Evolutionary conservation across 2,113 vertebrate species (phyloP), one percentile per base, ranked within the genome.

Genomic region (Machaerirhynchus nigripectus): DNA sequence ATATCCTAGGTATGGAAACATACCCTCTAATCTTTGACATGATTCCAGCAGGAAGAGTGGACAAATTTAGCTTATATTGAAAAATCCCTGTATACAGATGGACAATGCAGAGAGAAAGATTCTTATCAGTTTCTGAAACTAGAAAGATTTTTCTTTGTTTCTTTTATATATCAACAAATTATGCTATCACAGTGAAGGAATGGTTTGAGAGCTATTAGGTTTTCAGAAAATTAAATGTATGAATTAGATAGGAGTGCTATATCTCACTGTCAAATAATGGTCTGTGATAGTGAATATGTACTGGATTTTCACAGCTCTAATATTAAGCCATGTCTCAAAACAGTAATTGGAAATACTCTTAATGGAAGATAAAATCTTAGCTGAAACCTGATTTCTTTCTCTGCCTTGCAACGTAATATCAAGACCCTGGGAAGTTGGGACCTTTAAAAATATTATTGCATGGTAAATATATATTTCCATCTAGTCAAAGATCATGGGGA

Each of bases 251-350:
- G n/a, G 61, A 86, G 15, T 80, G 77, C 68, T 77, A 61, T 73
- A 88, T 90, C 73, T 89, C 89, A 80, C 65, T 90, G 76, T 86
- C 73, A 87, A 31, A 89, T 57, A 87, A 84, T 52, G 46, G 39
- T 64, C 35, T 86, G 18, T 56, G 50, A 92, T 89, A 94, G 67
- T 49, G 91, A 96, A 95, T 68, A 59, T 44, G 40, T 84, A 69
- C 40, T 84, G 73, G 39, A 79, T 92, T 96, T 92, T 91, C 56
- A 92, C 47, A 90, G 52, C 59, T 95, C 53, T 75, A 90, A 60
- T 91, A 97, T 97, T 85, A 95, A 95, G 74, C 80, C 56, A 84
- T 90, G 42, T 73, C 92, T 95, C 82, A 71, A 74, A 97, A 63
- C 40, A 57, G 87, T 94, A 93, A 82, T 77, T 94, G 73, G 56